Evolutionary conservation across 2,113 vertebrate species (phyloP).

Genomic region (Glaucidium brasilianum): DNA sequence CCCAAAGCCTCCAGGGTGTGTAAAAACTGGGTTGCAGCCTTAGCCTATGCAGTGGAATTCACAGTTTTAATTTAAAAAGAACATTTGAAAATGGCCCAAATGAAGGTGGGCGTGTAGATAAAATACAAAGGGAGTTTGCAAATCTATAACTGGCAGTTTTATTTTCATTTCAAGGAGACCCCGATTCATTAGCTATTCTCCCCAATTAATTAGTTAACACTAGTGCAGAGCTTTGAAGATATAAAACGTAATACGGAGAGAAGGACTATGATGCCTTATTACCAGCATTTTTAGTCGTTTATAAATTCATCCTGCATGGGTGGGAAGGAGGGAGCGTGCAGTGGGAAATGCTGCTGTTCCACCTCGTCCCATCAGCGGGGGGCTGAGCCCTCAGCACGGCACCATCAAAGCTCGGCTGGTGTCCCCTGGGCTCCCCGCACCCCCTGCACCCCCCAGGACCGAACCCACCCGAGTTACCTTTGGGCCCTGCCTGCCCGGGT

Average conservation of each 20-base stretch:
- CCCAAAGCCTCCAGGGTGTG: background rate
- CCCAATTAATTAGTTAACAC: background rate
- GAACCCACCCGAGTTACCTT: conserved; percentile 75
- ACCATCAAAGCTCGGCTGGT: background rate
- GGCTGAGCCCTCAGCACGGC: background rate
- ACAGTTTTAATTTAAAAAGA: background rate
- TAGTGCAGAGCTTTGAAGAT: background rate
- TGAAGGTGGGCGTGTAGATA: background rate
- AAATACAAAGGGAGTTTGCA: background rate
- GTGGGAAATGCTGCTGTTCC: background rate
- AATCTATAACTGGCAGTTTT: background rate
- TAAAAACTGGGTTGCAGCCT: background rate
- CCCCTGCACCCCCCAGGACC: background rate
- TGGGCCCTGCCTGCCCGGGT: conserved; percentile 94
- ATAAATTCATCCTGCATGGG: accelerated
- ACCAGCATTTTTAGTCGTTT: background rate
- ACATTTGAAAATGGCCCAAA: background rate
- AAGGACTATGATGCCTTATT: background rate
- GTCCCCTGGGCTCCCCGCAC: background rate
- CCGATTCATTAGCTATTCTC: background rate
- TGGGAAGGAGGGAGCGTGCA: background rate
- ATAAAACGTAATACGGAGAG: background rate
- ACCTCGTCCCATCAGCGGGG: accelerated
- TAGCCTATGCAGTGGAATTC: background rate
- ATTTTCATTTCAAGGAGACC: background rate